A percentile compares a stretch with the other conserved stretches of the same genome.
These are phyloP conservation scores for Sycophaga agraensis DNA, from an alignment of 1,140 invertebrate species.

Conservation along the genomic window DNA sequence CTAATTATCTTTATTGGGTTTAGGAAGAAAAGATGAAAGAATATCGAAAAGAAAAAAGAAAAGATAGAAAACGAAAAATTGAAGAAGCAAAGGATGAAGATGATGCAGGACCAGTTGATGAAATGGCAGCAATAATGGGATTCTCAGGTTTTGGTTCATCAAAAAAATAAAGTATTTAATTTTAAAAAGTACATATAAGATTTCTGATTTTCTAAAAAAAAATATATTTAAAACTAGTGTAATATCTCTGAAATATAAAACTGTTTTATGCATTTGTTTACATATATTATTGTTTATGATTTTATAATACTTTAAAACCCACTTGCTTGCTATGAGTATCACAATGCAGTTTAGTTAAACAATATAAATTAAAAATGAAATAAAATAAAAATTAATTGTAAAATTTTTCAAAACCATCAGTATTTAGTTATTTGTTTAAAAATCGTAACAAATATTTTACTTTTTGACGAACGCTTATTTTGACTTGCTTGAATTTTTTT, in stretches of 20 bases:
- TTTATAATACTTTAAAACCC: not conserved
- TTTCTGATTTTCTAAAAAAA: conserved; percentile 7
- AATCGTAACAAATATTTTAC: conserved; percentile 8
- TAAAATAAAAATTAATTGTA: not conserved
- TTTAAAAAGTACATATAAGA: not conserved
- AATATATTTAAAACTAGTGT: not conserved
- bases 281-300: not conserved
- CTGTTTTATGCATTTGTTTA: not conserved
- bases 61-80: conserved; percentile 86
- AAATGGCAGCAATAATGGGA: conserved; percentile 95
- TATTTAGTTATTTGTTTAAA: too few relatives aligned
- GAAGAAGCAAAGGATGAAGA: conserved; percentile 72
- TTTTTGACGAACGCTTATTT: not conserved
- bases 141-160: conserved; percentile 94
- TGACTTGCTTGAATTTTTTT: conserved; percentile 1
- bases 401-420: too few relatives aligned
- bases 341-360: not conserved
- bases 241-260: not conserved
- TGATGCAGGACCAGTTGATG: conserved; percentile 65
- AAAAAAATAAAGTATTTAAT: conserved; percentile 65
- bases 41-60: conserved; percentile 85
- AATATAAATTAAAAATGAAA: not conserved
- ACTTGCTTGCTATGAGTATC: not conserved
- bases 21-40: conserved; percentile 93
- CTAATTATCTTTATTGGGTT: conserved; percentile 16